These are phyloP conservation scores for Poeciliopsis paucimaculata DNA, from an alignment of 2,797 vertebrate species.

Conservation along the genomic window DNA sequence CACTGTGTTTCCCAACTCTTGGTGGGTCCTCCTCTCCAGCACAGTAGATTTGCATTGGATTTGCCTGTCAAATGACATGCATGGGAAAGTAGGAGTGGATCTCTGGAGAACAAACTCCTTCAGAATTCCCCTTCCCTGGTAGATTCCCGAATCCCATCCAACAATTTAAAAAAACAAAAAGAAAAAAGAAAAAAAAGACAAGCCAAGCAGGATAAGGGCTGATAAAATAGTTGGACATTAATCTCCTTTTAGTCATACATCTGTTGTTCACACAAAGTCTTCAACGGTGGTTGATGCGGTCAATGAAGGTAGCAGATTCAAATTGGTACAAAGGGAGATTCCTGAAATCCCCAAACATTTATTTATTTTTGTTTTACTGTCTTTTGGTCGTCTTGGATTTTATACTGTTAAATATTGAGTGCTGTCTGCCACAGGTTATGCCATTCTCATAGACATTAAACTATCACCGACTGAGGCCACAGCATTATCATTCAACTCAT, in stretches of 20 bases:
- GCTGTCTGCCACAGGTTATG: not conserved
- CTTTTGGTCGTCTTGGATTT: conserved; percentile 18
- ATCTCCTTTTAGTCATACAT: not conserved
- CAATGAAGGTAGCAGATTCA: not conserved
- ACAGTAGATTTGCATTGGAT: conserved; percentile 67
- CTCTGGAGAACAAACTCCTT: conserved; percentile 36
- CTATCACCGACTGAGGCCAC: not conserved
- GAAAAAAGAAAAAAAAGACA: not conserved
- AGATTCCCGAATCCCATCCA: conserved; percentile 42
- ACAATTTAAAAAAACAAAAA: not conserved
- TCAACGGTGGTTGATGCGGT: not conserved
- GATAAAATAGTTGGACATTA: not conserved
- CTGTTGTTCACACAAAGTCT: not conserved
- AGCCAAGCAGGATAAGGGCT: not conserved
- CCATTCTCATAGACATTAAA: not conserved
- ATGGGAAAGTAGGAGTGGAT: conserved; percentile 35
- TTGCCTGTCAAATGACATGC: conserved; percentile 74
- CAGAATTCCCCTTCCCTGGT: conserved; percentile 56
- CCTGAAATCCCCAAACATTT: conserved; percentile 1
- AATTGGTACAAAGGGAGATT: conserved; percentile 5
- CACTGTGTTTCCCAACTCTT: conserved; percentile 16
- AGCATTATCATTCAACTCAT: not conserved
- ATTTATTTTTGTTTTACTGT: not conserved
- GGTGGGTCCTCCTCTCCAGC: conserved; percentile 23
- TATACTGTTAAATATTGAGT: conserved; percentile 8